phyloP scores from a whole-genome alignment of 2,797 vertebrate genomes.

The Falco columbarius region DNA sequence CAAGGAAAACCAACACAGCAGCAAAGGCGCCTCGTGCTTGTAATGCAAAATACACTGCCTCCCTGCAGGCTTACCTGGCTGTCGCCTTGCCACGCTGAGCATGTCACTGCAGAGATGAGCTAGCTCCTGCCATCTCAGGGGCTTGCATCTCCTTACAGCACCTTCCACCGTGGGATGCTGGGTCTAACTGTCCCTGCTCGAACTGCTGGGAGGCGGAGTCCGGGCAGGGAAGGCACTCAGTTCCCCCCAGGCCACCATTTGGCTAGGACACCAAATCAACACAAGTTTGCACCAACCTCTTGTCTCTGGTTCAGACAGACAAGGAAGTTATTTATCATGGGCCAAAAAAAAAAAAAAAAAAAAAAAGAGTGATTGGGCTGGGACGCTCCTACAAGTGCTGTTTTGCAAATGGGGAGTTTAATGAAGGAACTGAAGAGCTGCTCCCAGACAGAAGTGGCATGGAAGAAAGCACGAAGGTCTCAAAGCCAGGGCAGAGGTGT shows the following conservation, averaged over 20 bases:
- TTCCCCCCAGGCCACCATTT: background rate
- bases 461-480: background rate
- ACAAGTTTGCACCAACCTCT: background rate
- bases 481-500: background rate
- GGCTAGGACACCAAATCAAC: conserved; percentile 10
- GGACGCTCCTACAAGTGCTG: background rate
- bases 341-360: background rate
- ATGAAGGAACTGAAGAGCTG: background rate
- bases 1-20: background rate
- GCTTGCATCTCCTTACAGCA: background rate
- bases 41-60: background rate
- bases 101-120: accelerated
- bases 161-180: background rate
- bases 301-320: background rate
- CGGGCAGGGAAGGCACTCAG: background rate
- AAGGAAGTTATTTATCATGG: background rate
- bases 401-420: background rate
- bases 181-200: background rate
- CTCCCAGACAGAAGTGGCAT: background rate
- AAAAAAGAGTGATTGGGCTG: background rate
- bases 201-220: background rate
- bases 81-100: accelerated
- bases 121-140: background rate
- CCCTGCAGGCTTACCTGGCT: background rate
- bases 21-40: background rate